Evolutionary conservation across 2,113 vertebrate species (phyloP).

Genomic region (Mugil cephalus): DNA sequence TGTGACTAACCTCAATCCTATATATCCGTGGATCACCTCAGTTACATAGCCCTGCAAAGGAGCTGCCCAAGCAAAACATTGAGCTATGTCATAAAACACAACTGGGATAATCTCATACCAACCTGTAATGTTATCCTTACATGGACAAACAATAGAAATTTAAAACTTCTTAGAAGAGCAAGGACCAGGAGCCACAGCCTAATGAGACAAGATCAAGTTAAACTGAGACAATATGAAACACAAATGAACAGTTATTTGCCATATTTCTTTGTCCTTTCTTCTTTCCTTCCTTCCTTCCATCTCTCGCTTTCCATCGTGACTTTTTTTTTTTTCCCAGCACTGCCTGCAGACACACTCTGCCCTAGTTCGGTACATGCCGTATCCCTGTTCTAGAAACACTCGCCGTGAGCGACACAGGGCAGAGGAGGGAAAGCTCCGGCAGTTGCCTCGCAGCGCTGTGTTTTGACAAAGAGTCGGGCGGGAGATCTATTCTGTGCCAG

Average conservation of each 20-base stretch:
- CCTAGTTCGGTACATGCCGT: slow-evolving; percentile 39
- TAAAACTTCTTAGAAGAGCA: neutral
- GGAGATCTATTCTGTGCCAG: slow-evolving; percentile 42
- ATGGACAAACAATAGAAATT: no score
- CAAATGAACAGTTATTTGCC: neutral
- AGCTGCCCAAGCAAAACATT: no score
- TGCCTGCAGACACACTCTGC: slow-evolving; percentile 39
- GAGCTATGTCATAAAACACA: no score
- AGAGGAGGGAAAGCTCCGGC: neutral
- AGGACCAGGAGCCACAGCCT: no score
- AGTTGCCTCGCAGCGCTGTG: slow-evolving; percentile 18
- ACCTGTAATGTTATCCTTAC: no score
- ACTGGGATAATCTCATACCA: no score
- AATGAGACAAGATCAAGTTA: neutral
- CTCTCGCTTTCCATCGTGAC: neutral
- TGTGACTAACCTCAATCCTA: no score
- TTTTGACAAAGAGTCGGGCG: slow-evolving; percentile 40
- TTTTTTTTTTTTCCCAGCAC: neutral
- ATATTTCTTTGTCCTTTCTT: neutral
- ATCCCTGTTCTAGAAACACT: slow-evolving; percentile 33
- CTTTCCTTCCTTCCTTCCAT: neutral
- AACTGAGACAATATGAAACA: neutral
- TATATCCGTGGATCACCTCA: no score
- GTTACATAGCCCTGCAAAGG: no score
- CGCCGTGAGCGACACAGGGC: neutral